Evolutionary conservation across 37 sponge, comb jelly and placozoan genomes (phyloP).

Genomic region (Corticium candelabrum): DNA sequence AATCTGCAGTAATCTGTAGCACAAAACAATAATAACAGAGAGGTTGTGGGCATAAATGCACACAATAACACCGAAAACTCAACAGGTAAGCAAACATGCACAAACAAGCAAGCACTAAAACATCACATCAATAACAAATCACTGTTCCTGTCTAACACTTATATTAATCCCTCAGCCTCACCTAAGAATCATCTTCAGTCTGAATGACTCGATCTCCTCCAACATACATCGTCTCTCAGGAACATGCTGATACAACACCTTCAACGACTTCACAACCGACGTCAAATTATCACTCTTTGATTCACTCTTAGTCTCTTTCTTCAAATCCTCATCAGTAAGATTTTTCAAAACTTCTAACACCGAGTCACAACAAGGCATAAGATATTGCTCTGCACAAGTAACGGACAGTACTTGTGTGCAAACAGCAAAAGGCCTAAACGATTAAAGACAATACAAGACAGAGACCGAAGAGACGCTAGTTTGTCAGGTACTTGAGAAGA

Average conservation of each 20-base stretch:
- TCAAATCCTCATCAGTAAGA: conserved; percentile 74
- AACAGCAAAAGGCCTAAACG: conserved; percentile 63
- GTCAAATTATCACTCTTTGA: conserved; percentile 70
- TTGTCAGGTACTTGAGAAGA: conserved; percentile 37
- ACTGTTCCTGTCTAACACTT: too few species aligned
- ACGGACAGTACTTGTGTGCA: conserved; percentile 76
- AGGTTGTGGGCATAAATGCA: too few species aligned
- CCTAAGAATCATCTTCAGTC: conserved; percentile 80
- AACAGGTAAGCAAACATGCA: too few species aligned
- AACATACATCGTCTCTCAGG: conserved; percentile 19
- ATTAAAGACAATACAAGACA: background rate
- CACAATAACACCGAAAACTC: too few species aligned
- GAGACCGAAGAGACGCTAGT: background rate
- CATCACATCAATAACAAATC: too few species aligned
- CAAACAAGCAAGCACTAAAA: background rate
- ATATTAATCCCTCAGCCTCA: conserved; percentile 7
- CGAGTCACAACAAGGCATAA: conserved; percentile 73
- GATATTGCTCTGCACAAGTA: conserved; percentile 44
- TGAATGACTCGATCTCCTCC: conserved; percentile 50
- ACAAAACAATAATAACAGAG: background rate
- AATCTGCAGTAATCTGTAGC: conserved; percentile 60
- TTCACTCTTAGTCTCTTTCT: conserved; percentile 69
- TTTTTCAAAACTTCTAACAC: conserved; percentile 55
- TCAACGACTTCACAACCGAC: conserved; percentile 29
- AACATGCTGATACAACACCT: conserved; percentile 38